Conservation (phyloP, 2,888 invertebrate genomes). For the Masnerella sp. region DNA sequence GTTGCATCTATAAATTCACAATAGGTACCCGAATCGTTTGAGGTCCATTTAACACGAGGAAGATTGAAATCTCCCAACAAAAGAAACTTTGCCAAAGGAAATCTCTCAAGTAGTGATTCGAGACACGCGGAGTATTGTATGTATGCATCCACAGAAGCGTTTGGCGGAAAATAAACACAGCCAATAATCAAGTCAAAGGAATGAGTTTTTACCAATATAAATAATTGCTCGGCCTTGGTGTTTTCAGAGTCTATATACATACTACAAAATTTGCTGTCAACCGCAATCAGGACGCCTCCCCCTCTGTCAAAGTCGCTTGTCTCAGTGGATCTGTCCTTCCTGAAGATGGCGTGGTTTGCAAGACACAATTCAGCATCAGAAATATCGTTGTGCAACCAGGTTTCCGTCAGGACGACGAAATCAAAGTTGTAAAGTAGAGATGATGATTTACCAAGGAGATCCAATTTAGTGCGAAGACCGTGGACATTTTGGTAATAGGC, state of each 20-base stretch:
- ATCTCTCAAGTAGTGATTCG: conserved; percentile 3
- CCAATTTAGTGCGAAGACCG: neutral
- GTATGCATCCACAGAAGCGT: neutral
- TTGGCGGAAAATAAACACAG: conserved; percentile 9
- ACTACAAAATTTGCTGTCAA: neutral
- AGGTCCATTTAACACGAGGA: neutral
- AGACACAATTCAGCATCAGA: neutral
- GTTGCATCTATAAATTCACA: conserved; percentile 2
- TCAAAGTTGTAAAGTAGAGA: neutral
- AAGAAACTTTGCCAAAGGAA: conserved; percentile 9
- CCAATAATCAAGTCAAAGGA: neutral
- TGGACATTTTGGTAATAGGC: conserved; percentile 2
- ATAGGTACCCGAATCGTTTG: neutral
- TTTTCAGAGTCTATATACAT: neutral
- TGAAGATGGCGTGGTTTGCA: neutral
- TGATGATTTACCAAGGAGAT: neutral
- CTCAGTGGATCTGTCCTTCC: neutral
- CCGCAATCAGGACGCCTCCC: neutral
- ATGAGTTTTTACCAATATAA: neutral
- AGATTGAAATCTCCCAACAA: conserved; percentile 19
- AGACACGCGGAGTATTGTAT: neutral
- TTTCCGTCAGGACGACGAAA: neutral
- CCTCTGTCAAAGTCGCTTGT: neutral
- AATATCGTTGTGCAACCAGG: neutral
- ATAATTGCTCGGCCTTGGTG: neutral